Evolutionary conservation across 2,113 vertebrate genomes (phyloP), one percentile per base, ranked within the genome.

Genomic region (Ictalurus punctatus): DNA sequence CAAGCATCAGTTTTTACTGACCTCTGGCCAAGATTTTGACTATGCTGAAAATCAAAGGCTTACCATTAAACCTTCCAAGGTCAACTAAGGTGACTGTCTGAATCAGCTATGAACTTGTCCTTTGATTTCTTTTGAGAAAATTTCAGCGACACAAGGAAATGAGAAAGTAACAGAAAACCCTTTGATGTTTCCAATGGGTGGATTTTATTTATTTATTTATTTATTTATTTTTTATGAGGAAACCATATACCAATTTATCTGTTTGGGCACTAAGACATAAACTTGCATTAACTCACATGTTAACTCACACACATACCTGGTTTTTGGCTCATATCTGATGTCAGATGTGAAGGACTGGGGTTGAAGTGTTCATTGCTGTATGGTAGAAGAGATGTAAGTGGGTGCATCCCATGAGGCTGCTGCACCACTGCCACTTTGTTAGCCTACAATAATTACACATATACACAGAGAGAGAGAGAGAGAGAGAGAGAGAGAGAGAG

Each of bases 301-400:
- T 25, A 27, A 83, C 83, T 27, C 84, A 80, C 12, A 61, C 34
- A 79, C 82, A 90, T 96, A 99, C 98, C 98, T 97, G 98, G 96
- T 88, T 99, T 99, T 95, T 99, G 98, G 95, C 95, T 97, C 96
- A 98, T 97, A 95, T 99, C 98, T 4, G 97, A 96, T 0, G 98
- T 96, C 93, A 97, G 92, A 94, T 99, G 97, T 48, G 97, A 96
- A 0, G 98, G 96, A 92, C 97, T 97, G 71, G 97, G 96, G 95
- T 95, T 98, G 96, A 99, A 99, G 94, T 98, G 98, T 92, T 99
- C 98, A 27, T 99, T 98, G 96, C 96, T 95, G 95, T 98, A 98
- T 0, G 97, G 97, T 92, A 98, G 96, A 92, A 99, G 98, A 9
- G 97, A 97, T 44, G 98, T 96, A 90, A 99, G 96, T 1, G 98